Percentiles rank a stretch among this genome's conserved stretches.
Conservation (phyloP, 2,797 vertebrate genomes). For the Schizopygopsis malacanthus region DNA sequence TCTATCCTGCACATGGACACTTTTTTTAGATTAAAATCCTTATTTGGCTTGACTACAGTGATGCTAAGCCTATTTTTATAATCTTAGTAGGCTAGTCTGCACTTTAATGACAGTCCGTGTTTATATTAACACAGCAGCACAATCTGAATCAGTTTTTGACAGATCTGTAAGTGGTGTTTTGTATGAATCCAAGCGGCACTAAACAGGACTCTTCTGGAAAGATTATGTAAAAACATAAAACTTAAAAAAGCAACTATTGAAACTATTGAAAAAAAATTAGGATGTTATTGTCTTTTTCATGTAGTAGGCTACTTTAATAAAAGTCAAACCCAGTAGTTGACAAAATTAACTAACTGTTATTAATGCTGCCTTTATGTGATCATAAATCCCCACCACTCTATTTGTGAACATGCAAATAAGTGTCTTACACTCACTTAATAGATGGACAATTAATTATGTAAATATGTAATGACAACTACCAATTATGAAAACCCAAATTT, state of each 20-base stretch:
- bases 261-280: not conserved
- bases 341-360: not conserved
- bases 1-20: not conserved
- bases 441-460: not conserved
- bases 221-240: not conserved
- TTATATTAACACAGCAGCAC: not conserved
- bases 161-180: not conserved
- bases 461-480: slow-evolving; percentile 1
- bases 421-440: not conserved
- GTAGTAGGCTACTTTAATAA: not conserved
- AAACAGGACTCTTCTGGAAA: not conserved
- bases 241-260: not conserved
- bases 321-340: not conserved
- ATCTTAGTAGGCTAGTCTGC: not conserved
- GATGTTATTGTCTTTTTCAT: not conserved
- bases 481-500: slow-evolving; percentile 18
- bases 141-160: not conserved
- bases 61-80: not conserved
- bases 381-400: not conserved
- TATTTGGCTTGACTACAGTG: not conserved
- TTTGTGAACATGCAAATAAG: not conserved
- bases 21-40: not conserved
- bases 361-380: too few species aligned
- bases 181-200: too few species aligned
- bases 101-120: not conserved